These are phyloP conservation scores for Drosophila picticornis DNA, from an alignment of 2,888 invertebrate species.

Conservation along the genomic window DNA sequence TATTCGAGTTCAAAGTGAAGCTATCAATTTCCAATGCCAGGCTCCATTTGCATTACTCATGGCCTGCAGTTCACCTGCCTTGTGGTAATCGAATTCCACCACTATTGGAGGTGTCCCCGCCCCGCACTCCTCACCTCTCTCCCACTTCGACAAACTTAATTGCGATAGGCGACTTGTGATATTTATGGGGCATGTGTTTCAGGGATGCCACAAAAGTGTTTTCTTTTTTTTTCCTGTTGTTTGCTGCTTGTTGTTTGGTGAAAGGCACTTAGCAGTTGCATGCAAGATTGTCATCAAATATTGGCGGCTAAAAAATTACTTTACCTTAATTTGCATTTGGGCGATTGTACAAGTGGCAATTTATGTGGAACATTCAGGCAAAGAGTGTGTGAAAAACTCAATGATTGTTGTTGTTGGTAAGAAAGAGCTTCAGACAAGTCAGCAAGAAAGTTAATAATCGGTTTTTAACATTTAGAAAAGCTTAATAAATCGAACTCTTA, in stretches of 20 bases:
- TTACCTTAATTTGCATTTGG: slow-evolving; percentile 35
- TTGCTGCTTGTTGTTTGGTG: slow-evolving; percentile 30
- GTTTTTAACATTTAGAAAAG: background rate
- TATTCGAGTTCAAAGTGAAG: slow-evolving; percentile 41
- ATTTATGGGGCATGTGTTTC: slow-evolving; percentile 54
- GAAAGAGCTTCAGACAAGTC: background rate
- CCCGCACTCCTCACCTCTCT: background rate
- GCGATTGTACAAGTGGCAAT: slow-evolving; percentile 41
- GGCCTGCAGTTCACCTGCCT: slow-evolving; percentile 26
- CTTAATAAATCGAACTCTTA: background rate
- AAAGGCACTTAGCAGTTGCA: slow-evolving; percentile 53
- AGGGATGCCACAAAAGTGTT: slow-evolving; percentile 62
- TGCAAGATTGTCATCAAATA: slow-evolving; percentile 61
- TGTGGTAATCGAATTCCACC: slow-evolving; percentile 43
- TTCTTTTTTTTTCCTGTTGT: slow-evolving; percentile 10
- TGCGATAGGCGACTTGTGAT: slow-evolving; percentile 42
- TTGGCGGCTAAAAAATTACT: slow-evolving; percentile 40
- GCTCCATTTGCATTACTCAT: slow-evolving; percentile 68
- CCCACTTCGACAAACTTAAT: slow-evolving; percentile 28
- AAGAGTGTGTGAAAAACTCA: background rate
- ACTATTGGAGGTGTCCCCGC: slow-evolving; percentile 22
- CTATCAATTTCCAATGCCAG: slow-evolving; percentile 59
- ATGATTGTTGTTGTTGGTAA: background rate
- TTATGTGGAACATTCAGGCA: slow-evolving; percentile 47
- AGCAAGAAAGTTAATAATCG: background rate